Percentiles rank a stretch among this genome's conserved stretches.
Evolutionary conservation across 30 jellyfish, hydroid and myxozoan species (phyloP).

Genomic region (Calvadosia cruxmelitensis): DNA sequence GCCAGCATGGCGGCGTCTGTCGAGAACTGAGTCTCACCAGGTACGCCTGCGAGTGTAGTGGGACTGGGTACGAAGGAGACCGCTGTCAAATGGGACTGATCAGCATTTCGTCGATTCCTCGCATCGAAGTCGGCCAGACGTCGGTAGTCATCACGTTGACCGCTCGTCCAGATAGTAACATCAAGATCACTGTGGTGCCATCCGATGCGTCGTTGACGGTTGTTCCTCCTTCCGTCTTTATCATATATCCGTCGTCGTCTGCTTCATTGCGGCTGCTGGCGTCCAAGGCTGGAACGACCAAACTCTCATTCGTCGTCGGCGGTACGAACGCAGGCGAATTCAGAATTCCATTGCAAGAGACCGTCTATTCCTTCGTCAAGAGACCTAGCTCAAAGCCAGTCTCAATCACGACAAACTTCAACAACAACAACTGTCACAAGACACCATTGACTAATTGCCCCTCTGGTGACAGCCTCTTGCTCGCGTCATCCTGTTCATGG

Average conservation of each 20-base stretch:
- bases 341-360: background rate
- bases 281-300: background rate
- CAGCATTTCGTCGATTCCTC: constrained; percentile 27
- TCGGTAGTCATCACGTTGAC: constrained; percentile 16
- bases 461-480: background rate
- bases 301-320: background rate
- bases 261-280: background rate
- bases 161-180: constrained; percentile 27
- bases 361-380: background rate
- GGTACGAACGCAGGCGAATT: background rate
- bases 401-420: too few species aligned
- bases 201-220: background rate
- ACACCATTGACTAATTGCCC: background rate
- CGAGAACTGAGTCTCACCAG: constrained; percentile 1
- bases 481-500: background rate
- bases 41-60: constrained; percentile 33
- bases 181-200: constrained; percentile 6
- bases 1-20: constrained; percentile 42
- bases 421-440: background rate
- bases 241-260: background rate
- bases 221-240: background rate
- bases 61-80: constrained; percentile 50
- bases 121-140: constrained; percentile 10
- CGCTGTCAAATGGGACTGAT: constrained; percentile 30
- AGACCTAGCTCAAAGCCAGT: background rate